Conservation (phyloP, 2,113 vertebrate species). For the Coregonus clupeaformis region DNA sequence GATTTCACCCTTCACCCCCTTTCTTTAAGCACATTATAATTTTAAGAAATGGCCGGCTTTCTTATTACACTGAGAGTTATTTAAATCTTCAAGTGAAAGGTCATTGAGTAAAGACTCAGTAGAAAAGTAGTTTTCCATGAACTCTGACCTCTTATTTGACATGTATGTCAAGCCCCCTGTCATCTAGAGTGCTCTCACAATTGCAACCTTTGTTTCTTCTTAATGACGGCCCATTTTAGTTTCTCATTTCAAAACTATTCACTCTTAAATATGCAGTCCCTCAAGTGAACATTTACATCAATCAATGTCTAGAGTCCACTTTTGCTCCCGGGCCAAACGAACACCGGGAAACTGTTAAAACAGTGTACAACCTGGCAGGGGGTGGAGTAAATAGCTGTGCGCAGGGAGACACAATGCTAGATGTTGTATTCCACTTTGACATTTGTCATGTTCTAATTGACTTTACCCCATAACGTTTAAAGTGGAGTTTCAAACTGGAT, state of each 20-base stretch:
- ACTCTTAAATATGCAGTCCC: conserved; percentile 21
- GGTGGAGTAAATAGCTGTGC: too few relatives aligned
- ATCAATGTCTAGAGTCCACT: neutral
- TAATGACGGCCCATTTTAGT: neutral
- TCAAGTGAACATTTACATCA: conserved; percentile 23
- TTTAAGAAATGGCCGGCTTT: conserved; percentile 60
- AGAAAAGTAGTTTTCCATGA: conserved; percentile 27
- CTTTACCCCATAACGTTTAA: too few relatives aligned
- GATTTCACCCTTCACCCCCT: conserved; percentile 44
- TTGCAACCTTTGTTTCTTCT: too few relatives aligned
- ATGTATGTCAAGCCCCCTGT: too few relatives aligned
- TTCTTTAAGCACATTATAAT: conserved; percentile 55
- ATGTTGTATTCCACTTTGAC: too few relatives aligned
- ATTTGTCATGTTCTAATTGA: too few relatives aligned
- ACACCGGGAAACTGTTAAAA: too few relatives aligned
- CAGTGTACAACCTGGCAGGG: too few relatives aligned
- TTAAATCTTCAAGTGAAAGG: conserved; percentile 45
- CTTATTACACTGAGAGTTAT: conserved; percentile 46
- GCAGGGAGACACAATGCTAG: too few relatives aligned
- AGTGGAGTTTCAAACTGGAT: too few relatives aligned
- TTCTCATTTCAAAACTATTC: neutral
- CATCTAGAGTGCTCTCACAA: neutral
- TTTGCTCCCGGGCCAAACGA: neutral
- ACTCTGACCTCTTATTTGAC: conserved; percentile 29
- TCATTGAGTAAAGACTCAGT: conserved; percentile 46